Evolutionary conservation across 2,797 vertebrate species (phyloP), one percentile per base, ranked within the genome.

Genomic region (Neosilurus hyrtlii): DNA sequence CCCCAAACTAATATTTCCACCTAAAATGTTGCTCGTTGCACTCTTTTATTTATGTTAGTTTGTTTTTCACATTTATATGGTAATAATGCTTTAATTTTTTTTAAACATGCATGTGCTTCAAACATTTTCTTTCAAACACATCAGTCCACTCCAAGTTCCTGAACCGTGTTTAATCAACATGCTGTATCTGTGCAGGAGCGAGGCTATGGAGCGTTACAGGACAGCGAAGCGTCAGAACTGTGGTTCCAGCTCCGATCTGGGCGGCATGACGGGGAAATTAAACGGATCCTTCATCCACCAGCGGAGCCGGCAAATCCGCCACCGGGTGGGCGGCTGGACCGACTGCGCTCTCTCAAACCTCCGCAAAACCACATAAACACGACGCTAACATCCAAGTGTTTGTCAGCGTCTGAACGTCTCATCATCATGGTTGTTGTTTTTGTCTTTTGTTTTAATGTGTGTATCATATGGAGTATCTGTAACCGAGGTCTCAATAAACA

Each of bases 241-340:
- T 89, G 90, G 92, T 80, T 91, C 91, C 35, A 89, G 92, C 80
- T 91, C 91, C 43, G 89, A 79, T 22, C 79, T 12, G 51, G 68
- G 65, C 56, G 70, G 22, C 30, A 26, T 26, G 56, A 75, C 85
- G 14, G 91, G 88, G 57, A 93, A 92, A 91, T 88, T 93, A 57
- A 89, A 91, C 85, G 72, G 90, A 75, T 89, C 94, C 51, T 93
- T 93, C 75, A 88, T 94, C 87, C 87, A 85, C 0, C 90, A 89
- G 57, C 88, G 90, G 86, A 93, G 93, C 66, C 71, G 88, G 0
- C 84, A 83, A 24, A 62, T 95, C 56, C 92, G 93, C 4, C 82
- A 90, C 87, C 86, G 84, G 0, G 18, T 94, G 81, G 92, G 91
- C 79, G 89, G 89, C 80, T 95, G 91, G 94, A 93, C 92, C 52